These are phyloP conservation scores for Apodemus agrarius DNA, from an alignment of 2,797 vertebrate species.

Conservation along the genomic window DNA sequence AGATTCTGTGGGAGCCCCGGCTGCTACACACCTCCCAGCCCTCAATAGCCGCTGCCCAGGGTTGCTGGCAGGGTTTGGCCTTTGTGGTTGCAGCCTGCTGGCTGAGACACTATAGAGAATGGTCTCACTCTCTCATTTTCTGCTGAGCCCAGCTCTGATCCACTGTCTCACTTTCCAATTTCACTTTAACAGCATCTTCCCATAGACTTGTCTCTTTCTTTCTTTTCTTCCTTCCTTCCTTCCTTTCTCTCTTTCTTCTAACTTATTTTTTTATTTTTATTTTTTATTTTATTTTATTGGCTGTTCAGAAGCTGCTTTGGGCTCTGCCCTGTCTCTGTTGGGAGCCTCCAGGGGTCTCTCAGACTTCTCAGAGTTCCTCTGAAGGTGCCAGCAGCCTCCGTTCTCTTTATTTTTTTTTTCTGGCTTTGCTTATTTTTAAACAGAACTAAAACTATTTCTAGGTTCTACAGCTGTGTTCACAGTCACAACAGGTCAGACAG, in stretches of 20 bases:
- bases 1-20: neutral
- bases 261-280: too few relatives aligned
- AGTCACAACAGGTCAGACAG: neutral
- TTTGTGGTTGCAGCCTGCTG: neutral
- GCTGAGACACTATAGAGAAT: neutral
- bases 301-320: neutral
- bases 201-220: neutral
- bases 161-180: neutral
- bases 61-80: neutral
- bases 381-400: neutral
- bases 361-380: too few relatives aligned
- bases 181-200: neutral
- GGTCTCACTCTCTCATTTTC: neutral
- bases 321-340: neutral
- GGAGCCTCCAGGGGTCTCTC: neutral
- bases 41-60: neutral
- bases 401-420: neutral
- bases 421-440: neutral
- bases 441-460: conserved; percentile 7
- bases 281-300: neutral
- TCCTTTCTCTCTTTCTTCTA: too few relatives aligned
- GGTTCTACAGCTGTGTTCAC: neutral
- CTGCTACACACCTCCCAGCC: neutral
- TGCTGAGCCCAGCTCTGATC: neutral
- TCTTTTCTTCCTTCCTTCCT: too few relatives aligned